Percentiles rank a stretch among this genome's conserved stretches.
These are phyloP conservation scores for Halcyon badia DNA, from an alignment of 2,797 vertebrate species.

Conservation along the genomic window DNA sequence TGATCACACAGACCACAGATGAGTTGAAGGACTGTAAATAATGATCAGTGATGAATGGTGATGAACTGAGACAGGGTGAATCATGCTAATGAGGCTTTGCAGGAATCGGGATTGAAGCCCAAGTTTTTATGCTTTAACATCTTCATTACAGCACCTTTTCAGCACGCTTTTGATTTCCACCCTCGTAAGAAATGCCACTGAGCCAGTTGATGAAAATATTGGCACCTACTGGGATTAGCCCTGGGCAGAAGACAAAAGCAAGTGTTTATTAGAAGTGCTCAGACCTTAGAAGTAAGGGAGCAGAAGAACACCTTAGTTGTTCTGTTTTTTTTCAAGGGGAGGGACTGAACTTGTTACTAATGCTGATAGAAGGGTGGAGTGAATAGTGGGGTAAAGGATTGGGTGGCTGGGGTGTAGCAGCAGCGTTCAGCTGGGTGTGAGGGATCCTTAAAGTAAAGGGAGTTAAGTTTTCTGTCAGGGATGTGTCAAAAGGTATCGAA, in stretches of 20 bases:
- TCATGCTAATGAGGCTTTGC: conserved; percentile 36
- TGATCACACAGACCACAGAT: background rate
- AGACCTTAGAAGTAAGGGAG: background rate
- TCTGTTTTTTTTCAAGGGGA: background rate
- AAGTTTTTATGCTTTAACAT: conserved; percentile 37
- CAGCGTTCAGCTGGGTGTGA: background rate
- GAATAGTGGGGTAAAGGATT: background rate
- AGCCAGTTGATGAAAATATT: background rate
- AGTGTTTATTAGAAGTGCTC: background rate
- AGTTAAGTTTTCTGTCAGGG: background rate
- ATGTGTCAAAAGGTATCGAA: background rate
- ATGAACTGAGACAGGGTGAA: background rate
- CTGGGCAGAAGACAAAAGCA: background rate
- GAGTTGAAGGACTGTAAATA: conserved; percentile 33
- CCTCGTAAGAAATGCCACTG: background rate
- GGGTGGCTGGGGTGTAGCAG: background rate
- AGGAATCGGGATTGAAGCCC: background rate
- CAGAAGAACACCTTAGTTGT: background rate
- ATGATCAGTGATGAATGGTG: background rate
- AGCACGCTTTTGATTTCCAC: background rate
- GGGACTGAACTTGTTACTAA: background rate
- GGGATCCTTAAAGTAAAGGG: background rate
- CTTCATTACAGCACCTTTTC: conserved; percentile 6
- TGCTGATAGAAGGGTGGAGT: background rate
- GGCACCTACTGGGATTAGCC: background rate